Evolutionary conservation across 2,888 invertebrate genomes (phyloP), one percentile per base, ranked within the genome.

Genomic region (Prosapia bicincta): DNA sequence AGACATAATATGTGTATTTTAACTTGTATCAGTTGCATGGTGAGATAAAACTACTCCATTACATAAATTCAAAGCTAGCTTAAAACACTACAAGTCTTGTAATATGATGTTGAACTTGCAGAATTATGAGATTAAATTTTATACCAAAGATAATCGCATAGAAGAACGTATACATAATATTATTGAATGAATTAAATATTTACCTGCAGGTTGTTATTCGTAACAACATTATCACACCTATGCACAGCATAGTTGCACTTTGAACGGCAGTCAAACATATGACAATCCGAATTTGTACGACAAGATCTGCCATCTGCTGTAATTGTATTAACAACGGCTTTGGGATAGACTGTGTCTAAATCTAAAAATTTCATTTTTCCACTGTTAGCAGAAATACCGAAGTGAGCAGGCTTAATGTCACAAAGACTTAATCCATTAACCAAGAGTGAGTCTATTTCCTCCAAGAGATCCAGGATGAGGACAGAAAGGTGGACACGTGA

Each of bases 241-340:
- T 85, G 84, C 10, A 85, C 86, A 2, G 84, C 81, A 28, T 82
- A 80, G 80, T 90, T 87, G 82, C 92, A 92, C 76, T 86, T 84
- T 0, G 90, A 90, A 66, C 89, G 85, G 81, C 92, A 92, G 81
- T 92, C 91, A 79, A 89, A 88, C 82, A 89, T 89, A 82, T 90
- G 89, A 84, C 92, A 92, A 81, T 92, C 91, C 69, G 87, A 86
- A 82, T 92, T 89, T 26, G 82, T 83, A 10, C 85, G 83, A 82
- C 92, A 92, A 24, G 80, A 80, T 24, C 84, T 83, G 6, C 85
- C 85, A 79, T 86, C 86, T 13, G 85, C 85, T 13, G 87, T 86
- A 26, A 89, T 83, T 71, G 84, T 85, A 80, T 86, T 86, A 7
- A 88, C 85, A 26, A 89, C 84, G 7, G 88, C 86, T 73, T 86